Base-by-base conservation (phyloP, 2,888 invertebrate genomes). In the Beris morrisii region DNA sequence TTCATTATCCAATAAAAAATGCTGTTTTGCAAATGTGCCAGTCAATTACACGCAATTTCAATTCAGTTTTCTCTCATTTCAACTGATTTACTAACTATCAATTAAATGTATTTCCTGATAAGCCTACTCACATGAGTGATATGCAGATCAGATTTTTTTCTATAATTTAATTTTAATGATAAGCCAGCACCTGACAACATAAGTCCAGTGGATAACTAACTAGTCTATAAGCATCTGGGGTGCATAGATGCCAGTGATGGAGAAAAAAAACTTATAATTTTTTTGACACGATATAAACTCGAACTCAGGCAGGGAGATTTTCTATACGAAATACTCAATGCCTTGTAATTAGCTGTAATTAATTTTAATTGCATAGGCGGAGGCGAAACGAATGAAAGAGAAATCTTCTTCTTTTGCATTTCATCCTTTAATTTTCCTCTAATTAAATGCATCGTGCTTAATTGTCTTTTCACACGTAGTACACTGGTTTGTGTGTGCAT, bases 281-380 rank as follows among this genome's bases (percentile, higher is more conserved):
- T 52, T 61, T 61, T 52, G 61, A 61, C 61, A 61, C 61, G 61
- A 61, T 38, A 61, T n/a, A 50, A 22, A 22, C 22, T 22, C 22
- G 22, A 22, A 38, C 52, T 44, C 22, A 15, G 12, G 15, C 46
- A 15, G 38, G 31, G 52, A 15, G 32, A 50, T 31, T 38, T 38
- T 61, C 61, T 15, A 32, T 61, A 61, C 52, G 22, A 61, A 61
- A 61, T 43, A 52, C 55, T 50, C 65, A 45, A 28, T 48, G 52
- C 61, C 45, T 44, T 66, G 66, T 66, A 69, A 69, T 69, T 69
- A 69, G 61, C 54, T 66, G 64, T 66, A 69, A 69, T 69, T 69
- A 64, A 55, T 28, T 66, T 69, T 69, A 69, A 69, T 69, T 69
- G 64, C 66, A 64, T 64, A 66, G 69, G 66, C 69, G 66, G 69